A percentile compares a stretch with the other conserved stretches of the same genome.
These are phyloP conservation scores for Anaspis maculata DNA, from an alignment of 2,888 invertebrate genomes.

Conservation along the genomic window DNA sequence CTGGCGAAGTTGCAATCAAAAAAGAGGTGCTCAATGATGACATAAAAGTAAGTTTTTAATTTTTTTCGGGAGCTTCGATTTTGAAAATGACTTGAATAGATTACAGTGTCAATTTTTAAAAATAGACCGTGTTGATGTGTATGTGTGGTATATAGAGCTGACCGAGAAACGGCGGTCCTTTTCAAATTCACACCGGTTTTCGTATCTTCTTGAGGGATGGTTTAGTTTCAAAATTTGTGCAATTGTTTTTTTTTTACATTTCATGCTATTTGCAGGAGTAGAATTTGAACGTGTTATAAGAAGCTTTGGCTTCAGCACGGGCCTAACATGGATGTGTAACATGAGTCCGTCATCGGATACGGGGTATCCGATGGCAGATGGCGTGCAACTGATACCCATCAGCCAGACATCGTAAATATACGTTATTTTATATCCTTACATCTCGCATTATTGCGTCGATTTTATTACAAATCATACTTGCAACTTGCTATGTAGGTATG, in stretches of 20 bases:
- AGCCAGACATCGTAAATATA: slow-evolving; percentile 32
- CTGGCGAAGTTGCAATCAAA: slow-evolving; percentile 44
- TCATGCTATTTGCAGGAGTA: neutral
- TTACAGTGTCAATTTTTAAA: slow-evolving; percentile 10
- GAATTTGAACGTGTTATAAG: slow-evolving; percentile 13
- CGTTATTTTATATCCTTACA: slow-evolving; percentile 28
- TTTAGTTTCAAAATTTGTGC: too few species aligned
- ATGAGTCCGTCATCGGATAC: slow-evolving; percentile 32
- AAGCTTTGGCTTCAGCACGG: slow-evolving; percentile 29
- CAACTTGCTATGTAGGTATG: too few species aligned
- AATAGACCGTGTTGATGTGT: slow-evolving; percentile 12
- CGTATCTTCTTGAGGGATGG: too few species aligned
- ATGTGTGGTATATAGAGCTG: too few species aligned
- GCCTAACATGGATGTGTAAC: slow-evolving; percentile 34
- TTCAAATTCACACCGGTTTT: too few species aligned
- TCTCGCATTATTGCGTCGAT: too few species aligned
- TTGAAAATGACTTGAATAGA: slow-evolving; percentile 1
- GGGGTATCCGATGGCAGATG: slow-evolving; percentile 38
- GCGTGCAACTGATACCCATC: slow-evolving; percentile 42
- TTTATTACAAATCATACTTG: too few species aligned
- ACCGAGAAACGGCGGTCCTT: too few species aligned
- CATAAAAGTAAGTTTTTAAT: slow-evolving; percentile 71
- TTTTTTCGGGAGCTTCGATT: too few species aligned
- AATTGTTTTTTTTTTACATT: neutral
- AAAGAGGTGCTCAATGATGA: slow-evolving; percentile 66